Percentiles rank a stretch among this genome's conserved stretches.
Conservation (phyloP, 2,888 invertebrate species). For the Cheilosia grossa region DNA sequence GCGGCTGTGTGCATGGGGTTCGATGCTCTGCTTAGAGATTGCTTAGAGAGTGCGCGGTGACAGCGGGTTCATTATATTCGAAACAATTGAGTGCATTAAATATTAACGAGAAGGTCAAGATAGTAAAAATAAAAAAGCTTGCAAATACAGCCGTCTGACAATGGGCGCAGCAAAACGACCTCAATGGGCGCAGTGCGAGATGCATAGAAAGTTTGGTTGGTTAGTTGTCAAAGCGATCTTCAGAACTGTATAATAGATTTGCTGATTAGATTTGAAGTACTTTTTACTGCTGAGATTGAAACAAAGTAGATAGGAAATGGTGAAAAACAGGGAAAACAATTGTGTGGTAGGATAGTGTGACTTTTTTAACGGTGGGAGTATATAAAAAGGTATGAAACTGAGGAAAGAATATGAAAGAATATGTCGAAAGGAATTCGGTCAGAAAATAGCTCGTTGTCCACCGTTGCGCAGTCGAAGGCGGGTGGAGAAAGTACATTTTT, state of each 20-base stretch:
- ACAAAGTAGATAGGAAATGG: neutral
- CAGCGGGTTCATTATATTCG: slow-evolving; percentile 39
- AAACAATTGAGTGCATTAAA: slow-evolving; percentile 61
- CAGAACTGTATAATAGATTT: neutral
- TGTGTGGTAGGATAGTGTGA: too few relatives aligned
- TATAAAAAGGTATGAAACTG: neutral
- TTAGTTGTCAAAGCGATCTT: slow-evolving; percentile 8
- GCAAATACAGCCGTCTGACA: slow-evolving; percentile 1
- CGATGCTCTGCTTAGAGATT: slow-evolving; percentile 39
- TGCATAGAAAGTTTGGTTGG: slow-evolving; percentile 38
- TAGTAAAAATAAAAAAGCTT: slow-evolving; percentile 25
- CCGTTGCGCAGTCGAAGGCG: too few relatives aligned
- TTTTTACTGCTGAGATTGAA: neutral
- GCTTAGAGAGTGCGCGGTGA: slow-evolving; percentile 27
- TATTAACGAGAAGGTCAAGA: slow-evolving; percentile 54
- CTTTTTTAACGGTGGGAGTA: neutral
- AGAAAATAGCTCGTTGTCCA: too few relatives aligned
- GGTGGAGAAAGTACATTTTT: too few relatives aligned
- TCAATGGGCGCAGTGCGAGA: slow-evolving; percentile 3
- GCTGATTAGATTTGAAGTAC: neutral
- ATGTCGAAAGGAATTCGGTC: too few relatives aligned
- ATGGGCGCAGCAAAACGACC: slow-evolving; percentile 7
- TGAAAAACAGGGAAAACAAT: neutral
- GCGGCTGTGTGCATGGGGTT: slow-evolving; percentile 24
- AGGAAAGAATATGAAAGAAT: too few relatives aligned